Percentiles rank a stretch among this genome's conserved stretches.
These are phyloP conservation scores for Drosophila eohydei DNA, from an alignment of 2,888 invertebrate species.

Conservation along the genomic window DNA sequence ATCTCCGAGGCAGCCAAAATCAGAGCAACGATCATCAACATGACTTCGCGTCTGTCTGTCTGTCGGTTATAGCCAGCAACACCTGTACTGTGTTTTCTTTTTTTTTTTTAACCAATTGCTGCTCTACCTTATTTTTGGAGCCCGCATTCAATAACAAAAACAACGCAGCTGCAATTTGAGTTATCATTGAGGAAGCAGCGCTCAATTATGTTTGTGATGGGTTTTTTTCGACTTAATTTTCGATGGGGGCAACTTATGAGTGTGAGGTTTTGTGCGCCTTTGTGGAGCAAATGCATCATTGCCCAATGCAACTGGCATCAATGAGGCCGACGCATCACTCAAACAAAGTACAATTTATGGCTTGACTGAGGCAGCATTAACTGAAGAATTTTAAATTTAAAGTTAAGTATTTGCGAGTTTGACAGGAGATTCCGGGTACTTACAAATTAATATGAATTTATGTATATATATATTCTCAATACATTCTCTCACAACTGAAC, in stretches of 20 bases:
- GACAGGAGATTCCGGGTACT: background rate
- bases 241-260: background rate
- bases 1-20: constrained; percentile 15
- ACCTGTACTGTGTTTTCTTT: constrained; percentile 19
- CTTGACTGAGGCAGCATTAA: background rate
- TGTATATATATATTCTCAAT: background rate
- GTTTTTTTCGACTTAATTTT: constrained; percentile 12
- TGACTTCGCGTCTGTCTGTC: constrained; percentile 8
- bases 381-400: constrained; percentile 3
- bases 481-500: background rate
- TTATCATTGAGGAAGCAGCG: constrained; percentile 48
- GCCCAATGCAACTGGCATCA: constrained; percentile 27
- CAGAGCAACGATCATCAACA: constrained; percentile 34
- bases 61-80: constrained; percentile 14
- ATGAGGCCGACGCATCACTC: constrained; percentile 18
- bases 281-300: constrained; percentile 30
- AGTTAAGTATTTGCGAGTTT: background rate
- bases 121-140: constrained; percentile 10
- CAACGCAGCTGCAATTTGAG: constrained; percentile 48
- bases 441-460: no score
- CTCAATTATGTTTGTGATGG: constrained; percentile 38
- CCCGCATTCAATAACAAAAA: constrained; percentile 19
- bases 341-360: background rate
- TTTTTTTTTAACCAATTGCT: constrained; percentile 30
- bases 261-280: constrained; percentile 14